phyloP scores from a whole-genome alignment of 2,113 vertebrate species.

The Chaenocephalus aceratus region DNA sequence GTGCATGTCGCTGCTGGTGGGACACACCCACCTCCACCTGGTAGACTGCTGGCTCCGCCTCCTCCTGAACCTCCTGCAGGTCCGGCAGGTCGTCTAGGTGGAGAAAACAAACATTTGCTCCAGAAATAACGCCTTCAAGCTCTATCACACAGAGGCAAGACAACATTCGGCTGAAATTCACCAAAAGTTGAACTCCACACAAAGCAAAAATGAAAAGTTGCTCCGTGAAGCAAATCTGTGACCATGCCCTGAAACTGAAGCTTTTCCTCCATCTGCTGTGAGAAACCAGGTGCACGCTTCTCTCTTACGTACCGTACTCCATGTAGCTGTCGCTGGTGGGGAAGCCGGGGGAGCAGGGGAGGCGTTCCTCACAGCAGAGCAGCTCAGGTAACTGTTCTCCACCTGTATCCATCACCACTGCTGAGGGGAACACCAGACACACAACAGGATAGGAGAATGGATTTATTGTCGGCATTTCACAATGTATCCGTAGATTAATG shows the following conservation, averaged over 20 bases:
- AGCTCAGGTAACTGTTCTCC: slow-evolving; percentile 88
- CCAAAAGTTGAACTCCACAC: too few species aligned
- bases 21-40: slow-evolving; percentile 90
- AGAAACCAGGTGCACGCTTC: background rate
- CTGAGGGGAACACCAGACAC: slow-evolving; percentile 19
- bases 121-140: too few species aligned
- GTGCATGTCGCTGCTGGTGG: slow-evolving; percentile 85
- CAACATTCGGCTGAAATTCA: too few species aligned
- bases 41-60: slow-evolving; percentile 88
- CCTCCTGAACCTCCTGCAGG: slow-evolving; percentile 92
- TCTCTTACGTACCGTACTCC: slow-evolving; percentile 90
- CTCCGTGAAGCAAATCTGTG: too few species aligned
- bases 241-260: background rate
- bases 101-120: background rate
- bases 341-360: slow-evolving; percentile 89
- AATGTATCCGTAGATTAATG: too few species aligned
- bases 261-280: background rate
- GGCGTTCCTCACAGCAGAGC: slow-evolving; percentile 90
- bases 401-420: slow-evolving; percentile 81
- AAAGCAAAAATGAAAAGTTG: too few species aligned
- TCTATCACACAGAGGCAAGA: too few species aligned
- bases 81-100: slow-evolving; percentile 95
- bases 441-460: background rate
- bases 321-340: slow-evolving; percentile 91
- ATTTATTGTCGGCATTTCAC: too few species aligned